A percentile compares a stretch with the other conserved stretches of the same genome.
These are phyloP conservation scores for Ostrea denselamellosa DNA, from an alignment of 1,140 invertebrate species.

Conservation along the genomic window DNA sequence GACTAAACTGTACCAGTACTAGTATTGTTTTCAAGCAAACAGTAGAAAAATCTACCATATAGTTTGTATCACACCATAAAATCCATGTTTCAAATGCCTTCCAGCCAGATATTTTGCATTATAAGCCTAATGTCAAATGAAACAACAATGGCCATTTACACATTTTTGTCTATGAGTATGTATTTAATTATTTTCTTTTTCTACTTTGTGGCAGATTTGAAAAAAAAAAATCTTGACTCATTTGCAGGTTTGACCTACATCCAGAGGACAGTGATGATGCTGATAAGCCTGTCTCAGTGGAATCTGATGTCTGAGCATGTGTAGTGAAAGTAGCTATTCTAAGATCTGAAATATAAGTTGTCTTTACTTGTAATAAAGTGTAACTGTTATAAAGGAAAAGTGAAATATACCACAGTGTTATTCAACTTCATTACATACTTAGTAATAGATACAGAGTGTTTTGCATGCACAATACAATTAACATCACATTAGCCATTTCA, in stretches of 20 bases:
- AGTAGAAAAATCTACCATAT: too few relatives aligned
- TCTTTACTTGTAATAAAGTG: neutral
- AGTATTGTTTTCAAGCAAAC: too few relatives aligned
- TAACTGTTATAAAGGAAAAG: neutral
- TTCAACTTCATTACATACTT: neutral
- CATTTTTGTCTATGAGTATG: neutral
- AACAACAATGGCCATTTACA: neutral
- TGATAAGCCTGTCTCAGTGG: conserved; percentile 49
- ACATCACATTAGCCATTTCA: too few relatives aligned
- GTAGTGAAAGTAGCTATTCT: neutral
- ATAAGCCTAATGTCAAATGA: neutral
- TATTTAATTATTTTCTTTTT: neutral
- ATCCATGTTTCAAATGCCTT: too few relatives aligned
- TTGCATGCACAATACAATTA: too few relatives aligned
- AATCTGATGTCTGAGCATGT: conserved; percentile 50
- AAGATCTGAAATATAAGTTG: neutral
- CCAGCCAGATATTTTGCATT: too few relatives aligned
- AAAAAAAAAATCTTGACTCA: neutral
- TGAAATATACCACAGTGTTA: neutral
- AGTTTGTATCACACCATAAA: too few relatives aligned
- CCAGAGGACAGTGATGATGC: conserved; percentile 37
- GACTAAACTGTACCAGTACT: too few relatives aligned
- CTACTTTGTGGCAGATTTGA: neutral
- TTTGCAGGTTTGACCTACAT: conserved; percentile 28
- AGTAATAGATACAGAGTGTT: too few relatives aligned